Percentiles rank a stretch among this genome's conserved stretches.
Conservation (phyloP, 2,797 vertebrate genomes). For the Acipenser oxyrinchus region DNA sequence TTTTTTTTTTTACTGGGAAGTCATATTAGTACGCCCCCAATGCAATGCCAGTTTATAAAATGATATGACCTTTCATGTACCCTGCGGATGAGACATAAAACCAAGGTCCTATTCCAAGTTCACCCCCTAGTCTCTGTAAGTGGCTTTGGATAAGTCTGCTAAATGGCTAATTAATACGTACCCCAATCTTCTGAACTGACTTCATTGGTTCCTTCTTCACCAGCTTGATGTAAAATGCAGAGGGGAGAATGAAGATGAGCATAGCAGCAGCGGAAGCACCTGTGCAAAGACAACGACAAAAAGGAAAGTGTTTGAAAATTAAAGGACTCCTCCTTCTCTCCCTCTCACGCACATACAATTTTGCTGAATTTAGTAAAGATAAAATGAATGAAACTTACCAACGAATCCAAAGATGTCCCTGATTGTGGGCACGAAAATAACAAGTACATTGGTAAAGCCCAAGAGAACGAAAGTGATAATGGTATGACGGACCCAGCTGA, state of each 20-base stretch:
- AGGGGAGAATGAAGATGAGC: slow-evolving; percentile 96
- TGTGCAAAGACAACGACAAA: slow-evolving; percentile 28
- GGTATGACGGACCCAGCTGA: slow-evolving; percentile 82
- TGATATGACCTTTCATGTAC: background rate
- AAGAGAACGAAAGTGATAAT: slow-evolving; percentile 72
- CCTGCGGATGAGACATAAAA: background rate
- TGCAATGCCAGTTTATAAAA: too few species aligned
- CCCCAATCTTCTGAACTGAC: slow-evolving; percentile 93
- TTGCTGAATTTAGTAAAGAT: background rate
- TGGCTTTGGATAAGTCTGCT: too few species aligned
- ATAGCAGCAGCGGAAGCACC: slow-evolving; percentile 89
- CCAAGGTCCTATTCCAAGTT: too few species aligned
- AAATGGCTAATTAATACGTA: slow-evolving; percentile 43
- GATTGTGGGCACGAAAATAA: slow-evolving; percentile 91
- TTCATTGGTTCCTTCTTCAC: slow-evolving; percentile 91
- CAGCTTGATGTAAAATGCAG: slow-evolving; percentile 92
- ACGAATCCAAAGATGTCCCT: slow-evolving; percentile 94
- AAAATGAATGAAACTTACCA: slow-evolving; percentile 52
- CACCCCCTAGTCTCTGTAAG: too few species aligned
- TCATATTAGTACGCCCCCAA: background rate
- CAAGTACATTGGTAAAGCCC: slow-evolving; percentile 69
- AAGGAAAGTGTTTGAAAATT: background rate
- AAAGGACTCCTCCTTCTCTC: background rate
- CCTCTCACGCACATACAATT: background rate
- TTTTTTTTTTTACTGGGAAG: too few species aligned